Conservation (phyloP, 1,140 invertebrate species). For the Lanistes nyassanus region DNA sequence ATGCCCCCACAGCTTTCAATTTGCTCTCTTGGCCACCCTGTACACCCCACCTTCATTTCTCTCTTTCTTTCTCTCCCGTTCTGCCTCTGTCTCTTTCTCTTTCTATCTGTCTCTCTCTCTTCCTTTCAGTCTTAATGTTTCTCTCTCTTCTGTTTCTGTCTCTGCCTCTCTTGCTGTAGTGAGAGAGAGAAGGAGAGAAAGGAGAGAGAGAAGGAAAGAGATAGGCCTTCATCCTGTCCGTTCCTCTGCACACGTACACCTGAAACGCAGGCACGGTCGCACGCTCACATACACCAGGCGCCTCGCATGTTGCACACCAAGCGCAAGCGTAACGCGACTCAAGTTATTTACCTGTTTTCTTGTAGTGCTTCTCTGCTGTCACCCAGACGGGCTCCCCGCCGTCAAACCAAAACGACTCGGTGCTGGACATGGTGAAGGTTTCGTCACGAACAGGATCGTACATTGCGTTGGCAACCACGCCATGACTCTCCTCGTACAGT, state of each 20-base stretch:
- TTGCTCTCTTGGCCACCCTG: no score
- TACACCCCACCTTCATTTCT: slow-evolving; percentile 72
- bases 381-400: slow-evolving; percentile 65
- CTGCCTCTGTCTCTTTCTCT: slow-evolving; percentile 55
- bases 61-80: slow-evolving; percentile 66
- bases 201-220: no score
- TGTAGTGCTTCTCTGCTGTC: slow-evolving; percentile 8
- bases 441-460: slow-evolving; percentile 72
- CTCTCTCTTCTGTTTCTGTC: not conserved
- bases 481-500: slow-evolving; percentile 78
- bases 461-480: slow-evolving; percentile 74
- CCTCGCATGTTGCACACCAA: no score
- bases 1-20: no score
- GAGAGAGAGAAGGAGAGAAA: no score
- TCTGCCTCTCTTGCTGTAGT: not conserved
- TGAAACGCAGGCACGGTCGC: no score
- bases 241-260: no score
- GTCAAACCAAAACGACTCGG: slow-evolving; percentile 59
- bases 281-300: no score
- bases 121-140: no score
- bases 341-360: no score
- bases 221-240: no score
- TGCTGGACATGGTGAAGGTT: slow-evolving; percentile 62
- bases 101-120: slow-evolving; percentile 21
- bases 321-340: no score